Base-by-base conservation (phyloP, 2,888 invertebrate genomes). In the Myopa testacea region DNA sequence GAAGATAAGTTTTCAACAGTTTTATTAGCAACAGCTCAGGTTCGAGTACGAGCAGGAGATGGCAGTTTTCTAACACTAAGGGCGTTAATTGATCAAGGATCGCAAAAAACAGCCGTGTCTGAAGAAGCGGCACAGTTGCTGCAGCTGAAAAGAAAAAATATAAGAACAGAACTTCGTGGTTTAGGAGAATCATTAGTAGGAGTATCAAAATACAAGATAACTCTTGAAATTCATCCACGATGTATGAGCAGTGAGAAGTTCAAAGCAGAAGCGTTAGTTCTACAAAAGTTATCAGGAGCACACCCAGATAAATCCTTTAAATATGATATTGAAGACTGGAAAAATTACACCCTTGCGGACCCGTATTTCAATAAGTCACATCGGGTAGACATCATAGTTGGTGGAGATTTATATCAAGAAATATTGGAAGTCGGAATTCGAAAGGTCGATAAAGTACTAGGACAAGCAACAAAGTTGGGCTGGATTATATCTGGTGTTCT, bases 371-470 rank as follows among this genome's bases (percentile, higher is more conserved):
- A 55, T 55, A 55, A 55, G 16, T 63, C 77, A 0, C 75, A 77
- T 62, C 45, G 78, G 40, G 75, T 80, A 45, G 80, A 78, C 14
- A 68, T 80, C 6, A 55, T 80, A 4, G 45, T 19, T 37, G 26
- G 3, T 37, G 58, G 26, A 26, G 26, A 26, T 26, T 26, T 26
- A 26, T 26, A 26, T 26, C 26, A 26, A 26, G 26, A 26, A 10
- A 72, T 78, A 7, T 38, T 72, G 52, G 60, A 72, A 72, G 40
- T 52, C 50, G 72, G 55, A 55, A 55, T 55, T 55, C 10, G 55
- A 55, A 55, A 55, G 55, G 55, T 55, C 55, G 55, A 55, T 16
- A 55, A 55, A 55, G 55, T 55, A 14, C 55, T 55, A 3, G 55
- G 55, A 16, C 55, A 55, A 55, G 67, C 73, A 12, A 78, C 78